Percentiles rank a stretch among this genome's conserved stretches.
phyloP scores from a whole-genome alignment of 2,888 invertebrate species.

The Dendrolimus houi region DNA sequence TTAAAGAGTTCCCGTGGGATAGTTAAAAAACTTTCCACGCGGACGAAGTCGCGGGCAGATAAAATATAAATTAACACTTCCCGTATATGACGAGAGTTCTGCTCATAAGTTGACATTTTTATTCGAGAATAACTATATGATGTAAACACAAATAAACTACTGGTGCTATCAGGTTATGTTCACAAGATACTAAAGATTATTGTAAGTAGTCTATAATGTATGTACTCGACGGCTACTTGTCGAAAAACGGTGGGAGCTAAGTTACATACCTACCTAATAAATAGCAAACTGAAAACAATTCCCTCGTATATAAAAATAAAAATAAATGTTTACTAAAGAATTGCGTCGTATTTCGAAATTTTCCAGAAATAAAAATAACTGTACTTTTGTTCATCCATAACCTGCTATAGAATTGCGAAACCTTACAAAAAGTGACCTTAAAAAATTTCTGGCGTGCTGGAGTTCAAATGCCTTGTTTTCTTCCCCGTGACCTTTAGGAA shows the following conservation, averaged over 20 bases:
- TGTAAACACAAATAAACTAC: neutral
- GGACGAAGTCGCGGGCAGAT: too few species aligned
- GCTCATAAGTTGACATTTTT: neutral
- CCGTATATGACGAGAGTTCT: neutral
- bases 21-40: too few species aligned
- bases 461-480: neutral
- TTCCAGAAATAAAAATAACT: too few species aligned
- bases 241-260: neutral
- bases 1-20: too few species aligned
- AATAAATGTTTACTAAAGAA: too few species aligned
- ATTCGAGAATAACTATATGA: neutral
- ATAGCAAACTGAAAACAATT: too few species aligned
- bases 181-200: neutral
- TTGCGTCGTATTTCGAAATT: too few species aligned
- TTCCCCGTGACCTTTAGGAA: neutral
- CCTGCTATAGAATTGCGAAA: too few species aligned
- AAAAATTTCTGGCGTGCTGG: neutral
- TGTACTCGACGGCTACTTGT: neutral
- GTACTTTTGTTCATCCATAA: too few species aligned
- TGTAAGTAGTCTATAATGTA: neutral
- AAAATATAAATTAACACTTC: neutral
- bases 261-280: neutral
- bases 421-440: too few species aligned
- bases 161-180: neutral
- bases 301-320: too few species aligned